A percentile compares a stretch with the other conserved stretches of the same genome.
Evolutionary conservation across 2,113 vertebrate genomes (phyloP).

Genomic region (Datnioides undecimradiatus): DNA sequence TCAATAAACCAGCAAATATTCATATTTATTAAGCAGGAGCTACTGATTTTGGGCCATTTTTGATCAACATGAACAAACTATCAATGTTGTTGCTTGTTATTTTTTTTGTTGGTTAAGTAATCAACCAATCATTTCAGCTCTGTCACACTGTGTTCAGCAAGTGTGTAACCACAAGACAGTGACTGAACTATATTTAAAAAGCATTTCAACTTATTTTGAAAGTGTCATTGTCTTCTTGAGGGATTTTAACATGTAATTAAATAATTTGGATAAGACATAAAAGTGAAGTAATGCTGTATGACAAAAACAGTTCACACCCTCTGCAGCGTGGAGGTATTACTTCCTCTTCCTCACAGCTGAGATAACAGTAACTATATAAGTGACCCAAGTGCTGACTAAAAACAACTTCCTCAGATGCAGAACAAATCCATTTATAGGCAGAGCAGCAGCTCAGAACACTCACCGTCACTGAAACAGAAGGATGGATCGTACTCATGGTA

Average conservation of each 20-base stretch:
- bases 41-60: not conserved
- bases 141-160: too few relatives aligned
- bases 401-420: conserved; percentile 49
- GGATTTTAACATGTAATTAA: not conserved
- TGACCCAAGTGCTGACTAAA: conserved; percentile 19
- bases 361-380: not conserved
- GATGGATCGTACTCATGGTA: not conserved
- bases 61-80: not conserved
- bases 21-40: not conserved
- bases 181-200: too few relatives aligned
- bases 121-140: too few relatives aligned
- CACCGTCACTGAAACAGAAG: not conserved
- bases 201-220: not conserved
- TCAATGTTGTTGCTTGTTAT: not conserved
- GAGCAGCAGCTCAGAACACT: not conserved
- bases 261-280: not conserved
- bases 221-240: not conserved
- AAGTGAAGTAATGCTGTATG: not conserved
- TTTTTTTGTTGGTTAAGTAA: not conserved
- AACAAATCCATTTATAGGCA: conserved; percentile 21
- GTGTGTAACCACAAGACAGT: too few relatives aligned
- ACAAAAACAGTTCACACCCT: not conserved
- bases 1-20: not conserved
- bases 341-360: conserved; percentile 55
- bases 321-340: not conserved